A percentile compares a stretch with the other conserved stretches of the same genome.
These are phyloP conservation scores for Thymallus thymallus DNA, from an alignment of 2,113 vertebrate species.

Conservation along the genomic window DNA sequence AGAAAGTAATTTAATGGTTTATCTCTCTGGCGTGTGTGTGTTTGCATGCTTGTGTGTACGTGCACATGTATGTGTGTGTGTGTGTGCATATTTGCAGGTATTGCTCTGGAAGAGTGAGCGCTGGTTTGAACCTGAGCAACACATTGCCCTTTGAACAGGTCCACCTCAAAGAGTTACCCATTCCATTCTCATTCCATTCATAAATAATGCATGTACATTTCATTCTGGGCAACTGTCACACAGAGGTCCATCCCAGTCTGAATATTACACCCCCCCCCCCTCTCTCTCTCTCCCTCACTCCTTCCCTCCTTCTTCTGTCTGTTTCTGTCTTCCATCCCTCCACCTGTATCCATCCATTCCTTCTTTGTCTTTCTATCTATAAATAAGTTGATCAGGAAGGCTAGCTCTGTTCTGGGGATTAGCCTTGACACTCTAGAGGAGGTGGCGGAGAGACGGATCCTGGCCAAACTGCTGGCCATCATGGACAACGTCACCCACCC, in stretches of 20 bases:
- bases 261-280: neutral
- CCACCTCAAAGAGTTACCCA: slow-evolving; percentile 23
- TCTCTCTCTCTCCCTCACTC: neutral
- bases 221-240: slow-evolving; percentile 11
- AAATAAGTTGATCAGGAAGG: too few relatives aligned
- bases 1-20: slow-evolving; percentile 34
- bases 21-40: slow-evolving; percentile 12
- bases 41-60: neutral
- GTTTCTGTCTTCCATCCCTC: neutral
- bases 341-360: neutral
- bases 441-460: too few relatives aligned
- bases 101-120: neutral
- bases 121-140: neutral
- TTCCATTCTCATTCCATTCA: slow-evolving; percentile 38
- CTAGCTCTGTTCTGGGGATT: too few relatives aligned
- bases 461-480: too few relatives aligned
- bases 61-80: neutral
- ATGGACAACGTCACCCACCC: too few relatives aligned
- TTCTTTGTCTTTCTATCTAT: too few relatives aligned
- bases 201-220: slow-evolving; percentile 52
- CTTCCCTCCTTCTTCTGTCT: neutral
- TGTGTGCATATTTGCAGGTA: neutral
- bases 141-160: slow-evolving; percentile 25
- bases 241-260: neutral
- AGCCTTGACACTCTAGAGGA: too few relatives aligned